A percentile compares a stretch with the other conserved stretches of the same genome.
Evolutionary conservation across 2,888 invertebrate species (phyloP).

Genomic region (Caenorhabditis becei): DNA sequence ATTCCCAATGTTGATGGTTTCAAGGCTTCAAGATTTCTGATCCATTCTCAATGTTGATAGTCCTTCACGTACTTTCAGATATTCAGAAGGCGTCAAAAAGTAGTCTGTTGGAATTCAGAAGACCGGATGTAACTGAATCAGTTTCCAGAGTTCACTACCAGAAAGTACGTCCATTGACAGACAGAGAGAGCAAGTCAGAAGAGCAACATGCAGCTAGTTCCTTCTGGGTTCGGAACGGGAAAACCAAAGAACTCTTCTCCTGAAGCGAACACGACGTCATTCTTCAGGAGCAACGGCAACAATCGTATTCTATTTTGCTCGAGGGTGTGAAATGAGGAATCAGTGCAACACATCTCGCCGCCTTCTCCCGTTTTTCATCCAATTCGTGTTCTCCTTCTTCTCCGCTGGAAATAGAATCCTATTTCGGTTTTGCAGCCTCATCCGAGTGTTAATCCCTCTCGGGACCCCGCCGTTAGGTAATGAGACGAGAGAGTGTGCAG

Average conservation of each 20-base stretch:
- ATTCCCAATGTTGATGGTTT: too few relatives aligned
- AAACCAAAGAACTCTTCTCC: not conserved
- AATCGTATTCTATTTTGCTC: not conserved
- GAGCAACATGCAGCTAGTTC: too few relatives aligned
- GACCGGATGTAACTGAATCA: too few relatives aligned
- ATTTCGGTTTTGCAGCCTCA: slow-evolving; percentile 23
- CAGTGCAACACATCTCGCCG: slow-evolving; percentile 26
- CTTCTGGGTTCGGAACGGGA: not conserved
- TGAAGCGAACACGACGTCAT: not conserved
- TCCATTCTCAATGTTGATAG: too few relatives aligned
- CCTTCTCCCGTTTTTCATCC: slow-evolving; percentile 19
- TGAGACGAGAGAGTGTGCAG: slow-evolving; percentile 13
- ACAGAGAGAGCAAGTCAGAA: not conserved
- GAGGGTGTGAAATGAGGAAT: slow-evolving; percentile 28
- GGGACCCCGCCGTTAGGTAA: slow-evolving; percentile 33
- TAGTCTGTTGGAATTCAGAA: too few relatives aligned
- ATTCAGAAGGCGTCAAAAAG: too few relatives aligned
- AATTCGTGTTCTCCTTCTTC: slow-evolving; percentile 33
- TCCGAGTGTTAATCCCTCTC: slow-evolving; percentile 28
- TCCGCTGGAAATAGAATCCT: slow-evolving; percentile 42
- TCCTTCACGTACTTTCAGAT: too few relatives aligned
- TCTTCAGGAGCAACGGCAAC: not conserved
- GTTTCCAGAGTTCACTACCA: too few relatives aligned
- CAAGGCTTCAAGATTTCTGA: too few relatives aligned
- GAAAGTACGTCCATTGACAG: not conserved